These are phyloP conservation scores for Drosophila affinis DNA, from an alignment of 2,888 invertebrate genomes.

Conservation along the genomic window DNA sequence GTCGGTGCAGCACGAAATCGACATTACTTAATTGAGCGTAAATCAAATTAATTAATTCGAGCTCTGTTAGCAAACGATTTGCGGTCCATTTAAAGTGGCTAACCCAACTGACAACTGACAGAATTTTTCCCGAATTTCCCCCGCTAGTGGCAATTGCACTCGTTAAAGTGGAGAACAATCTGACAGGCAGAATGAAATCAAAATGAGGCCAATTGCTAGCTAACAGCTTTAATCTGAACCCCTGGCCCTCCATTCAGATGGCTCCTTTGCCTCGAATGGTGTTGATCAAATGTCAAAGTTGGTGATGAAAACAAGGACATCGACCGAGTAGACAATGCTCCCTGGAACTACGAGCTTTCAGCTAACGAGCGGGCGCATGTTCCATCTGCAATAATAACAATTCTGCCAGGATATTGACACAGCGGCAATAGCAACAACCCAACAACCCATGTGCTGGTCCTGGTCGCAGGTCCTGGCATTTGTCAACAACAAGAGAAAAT, in stretches of 20 bases:
- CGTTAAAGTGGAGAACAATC: neutral
- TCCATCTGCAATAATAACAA: conserved; percentile 26
- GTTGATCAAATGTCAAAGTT: conserved; percentile 52
- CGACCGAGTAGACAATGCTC: neutral
- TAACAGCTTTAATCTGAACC: conserved; percentile 14
- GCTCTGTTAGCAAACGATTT: conserved; percentile 13
- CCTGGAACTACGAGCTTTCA: conserved; percentile 19
- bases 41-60: conserved; percentile 44
- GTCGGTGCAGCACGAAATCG: conserved; percentile 13
- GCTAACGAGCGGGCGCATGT: conserved; percentile 59
- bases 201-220: conserved; percentile 23
- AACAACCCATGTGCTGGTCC: conserved; percentile 1
- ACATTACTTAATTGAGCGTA: conserved; percentile 41
- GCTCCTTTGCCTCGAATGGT: conserved; percentile 5
- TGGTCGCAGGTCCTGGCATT: conserved; percentile 21
- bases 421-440: conserved; percentile 4
- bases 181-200: neutral
- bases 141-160: neutral
- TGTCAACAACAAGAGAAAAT: conserved; percentile 18
- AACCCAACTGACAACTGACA: neutral
- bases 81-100: conserved; percentile 13
- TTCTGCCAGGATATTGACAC: conserved; percentile 40
- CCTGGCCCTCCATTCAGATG: neutral
- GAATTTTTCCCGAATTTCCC: neutral
- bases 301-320: conserved; percentile 11